These are phyloP conservation scores for Andinoacara biseriatus DNA, from an alignment of 2,113 vertebrate species.

Conservation along the genomic window DNA sequence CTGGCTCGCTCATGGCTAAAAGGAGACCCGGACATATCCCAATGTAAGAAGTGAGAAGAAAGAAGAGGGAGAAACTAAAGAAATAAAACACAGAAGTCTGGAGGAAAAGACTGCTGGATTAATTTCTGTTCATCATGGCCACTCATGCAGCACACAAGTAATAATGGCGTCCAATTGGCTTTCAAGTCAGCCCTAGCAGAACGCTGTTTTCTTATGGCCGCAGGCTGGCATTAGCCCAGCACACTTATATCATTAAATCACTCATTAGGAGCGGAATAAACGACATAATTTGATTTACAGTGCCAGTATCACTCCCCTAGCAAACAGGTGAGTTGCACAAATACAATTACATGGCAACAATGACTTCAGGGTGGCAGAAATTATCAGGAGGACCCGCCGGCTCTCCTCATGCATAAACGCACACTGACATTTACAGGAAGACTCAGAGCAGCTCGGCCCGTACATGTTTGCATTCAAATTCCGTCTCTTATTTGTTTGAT, in stretches of 20 bases:
- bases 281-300: slow-evolving; percentile 68
- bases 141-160: slow-evolving; percentile 75
- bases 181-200: slow-evolving; percentile 69
- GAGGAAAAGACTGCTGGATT: slow-evolving; percentile 70
- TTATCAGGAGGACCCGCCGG: slow-evolving; percentile 40
- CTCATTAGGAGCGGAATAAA: slow-evolving; percentile 73
- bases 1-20: background rate
- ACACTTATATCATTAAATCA: slow-evolving; percentile 79
- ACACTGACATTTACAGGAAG: slow-evolving; percentile 63
- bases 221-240: slow-evolving; percentile 74
- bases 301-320: slow-evolving; percentile 50
- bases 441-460: background rate
- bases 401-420: slow-evolving; percentile 43
- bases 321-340: slow-evolving; percentile 74
- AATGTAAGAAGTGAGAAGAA: background rate
- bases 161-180: slow-evolving; percentile 81
- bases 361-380: slow-evolving; percentile 60
- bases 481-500: background rate
- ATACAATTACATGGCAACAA: slow-evolving; percentile 70
- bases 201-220: slow-evolving; percentile 78
- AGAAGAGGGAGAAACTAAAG: slow-evolving; percentile 5
- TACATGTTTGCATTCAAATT: slow-evolving; percentile 16
- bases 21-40: background rate
- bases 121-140: slow-evolving; percentile 72
- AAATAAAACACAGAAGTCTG: slow-evolving; percentile 35